phyloP scores from a whole-genome alignment of 1,140 invertebrate genomes.

The Coenobita brevimanus region DNA sequence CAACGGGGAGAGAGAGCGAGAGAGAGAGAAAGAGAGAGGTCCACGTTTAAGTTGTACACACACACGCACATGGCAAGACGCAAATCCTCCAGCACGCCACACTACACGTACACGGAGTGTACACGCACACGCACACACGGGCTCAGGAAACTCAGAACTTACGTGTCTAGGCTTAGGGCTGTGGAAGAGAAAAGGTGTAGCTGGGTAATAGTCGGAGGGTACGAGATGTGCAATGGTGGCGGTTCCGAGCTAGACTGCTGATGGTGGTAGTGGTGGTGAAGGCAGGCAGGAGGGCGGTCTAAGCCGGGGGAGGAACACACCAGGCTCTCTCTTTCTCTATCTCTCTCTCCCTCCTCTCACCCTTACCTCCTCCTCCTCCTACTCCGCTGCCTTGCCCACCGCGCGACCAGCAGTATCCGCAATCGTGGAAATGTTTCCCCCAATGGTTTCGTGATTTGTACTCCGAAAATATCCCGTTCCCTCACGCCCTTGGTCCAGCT shows the following conservation, averaged over 20 bases:
- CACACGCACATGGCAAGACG: background rate
- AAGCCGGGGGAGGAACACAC: conserved; percentile 44
- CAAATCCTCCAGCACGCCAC: too few species aligned
- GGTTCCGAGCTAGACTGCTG: conserved; percentile 56
- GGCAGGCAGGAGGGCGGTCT: conserved; percentile 53
- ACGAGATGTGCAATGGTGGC: conserved; percentile 65
- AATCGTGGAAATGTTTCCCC: conserved; percentile 68
- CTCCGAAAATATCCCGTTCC: background rate
- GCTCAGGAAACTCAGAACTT: too few species aligned
- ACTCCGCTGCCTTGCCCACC: conserved; percentile 25
- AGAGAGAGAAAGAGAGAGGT: conserved; percentile 27
- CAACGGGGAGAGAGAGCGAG: conserved; percentile 36
- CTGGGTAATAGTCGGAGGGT: conserved; percentile 25
- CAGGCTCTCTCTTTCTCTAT: background rate
- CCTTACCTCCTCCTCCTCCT: conserved; percentile 12
- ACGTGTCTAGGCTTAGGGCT: too few species aligned
- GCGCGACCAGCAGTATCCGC: conserved; percentile 63
- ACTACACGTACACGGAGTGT: too few species aligned
- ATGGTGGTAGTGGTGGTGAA: conserved; percentile 49
- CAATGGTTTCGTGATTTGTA: conserved; percentile 57
- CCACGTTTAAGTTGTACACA: conserved; percentile 4
- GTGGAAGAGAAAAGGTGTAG: background rate
- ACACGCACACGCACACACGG: too few species aligned
- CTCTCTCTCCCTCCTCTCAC: background rate
- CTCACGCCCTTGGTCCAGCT: background rate